Base-by-base conservation (phyloP, 2,797 vertebrate species). In the Acrossocheilus wenchowensis region DNA sequence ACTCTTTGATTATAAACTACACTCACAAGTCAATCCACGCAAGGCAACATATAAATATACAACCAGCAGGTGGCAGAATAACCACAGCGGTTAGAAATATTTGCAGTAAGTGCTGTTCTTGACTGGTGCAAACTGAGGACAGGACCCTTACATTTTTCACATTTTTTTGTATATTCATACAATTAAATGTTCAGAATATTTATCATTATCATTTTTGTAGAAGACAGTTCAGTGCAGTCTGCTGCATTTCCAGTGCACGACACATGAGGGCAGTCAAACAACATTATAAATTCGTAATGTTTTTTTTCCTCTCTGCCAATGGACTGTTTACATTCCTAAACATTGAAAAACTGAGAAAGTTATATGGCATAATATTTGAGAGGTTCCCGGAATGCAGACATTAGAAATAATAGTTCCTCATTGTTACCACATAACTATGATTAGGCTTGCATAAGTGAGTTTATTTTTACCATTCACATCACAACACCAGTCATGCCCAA, bases 381-480 rank as follows among this genome's bases (percentile, higher is more conserved):
- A 30, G 52, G 17, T 78, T 41, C 15, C 21, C 3, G 50, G 14
- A 41, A 2, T 26, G 72, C n/a, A 36, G 54, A n/a, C 21, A 57
- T 54, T 12, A 23, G 43, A 9, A 60, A 83, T 21, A 60, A 34
- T 73, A 23, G 17, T 75, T 81, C 9, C 43, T 66, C 14, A 10
- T 39, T 66, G 30, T 66, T 30, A 77, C 1, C 43, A 50, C 43
- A 52, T 14, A 52, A 26, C 64, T 66, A 17, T 62, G 4, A 30
- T n/a, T 57, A 45, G 6, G 66, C 34, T 54, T 84, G 21, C 9
- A 0, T 39, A 68, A 57, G n/a, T 82, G n/a, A 7, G 23, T 54
- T 54, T 84, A 78, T 68, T 84, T 84, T 78, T 54, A 78, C 11
- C 60, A 30, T 78, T 78, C 83, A 84, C 62, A 84, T 69, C 74